These are phyloP conservation scores for Pandion haliaetus DNA, from an alignment of 2,113 vertebrate genomes.

Conservation along the genomic window DNA sequence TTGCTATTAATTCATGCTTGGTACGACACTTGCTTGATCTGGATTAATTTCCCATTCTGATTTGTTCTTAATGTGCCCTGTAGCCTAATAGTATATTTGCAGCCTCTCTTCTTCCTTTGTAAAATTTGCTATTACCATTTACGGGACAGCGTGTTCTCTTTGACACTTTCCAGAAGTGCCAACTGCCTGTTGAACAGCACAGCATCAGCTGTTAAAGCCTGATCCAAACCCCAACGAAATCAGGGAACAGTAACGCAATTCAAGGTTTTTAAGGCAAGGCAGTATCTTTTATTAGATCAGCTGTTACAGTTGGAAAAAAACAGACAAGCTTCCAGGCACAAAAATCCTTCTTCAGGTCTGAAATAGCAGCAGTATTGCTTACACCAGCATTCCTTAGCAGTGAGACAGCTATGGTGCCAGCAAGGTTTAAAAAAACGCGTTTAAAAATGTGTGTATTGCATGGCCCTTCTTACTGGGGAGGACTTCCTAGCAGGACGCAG, in stretches of 20 bases:
- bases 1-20: background rate
- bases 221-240: background rate
- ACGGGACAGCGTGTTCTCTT: background rate
- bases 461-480: background rate
- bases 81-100: background rate
- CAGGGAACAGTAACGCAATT: background rate
- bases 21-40: background rate
- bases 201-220: background rate
- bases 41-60: background rate
- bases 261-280: constrained; percentile 10
- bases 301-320: background rate
- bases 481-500: background rate
- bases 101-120: background rate
- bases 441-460: background rate
- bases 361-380: constrained; percentile 43
- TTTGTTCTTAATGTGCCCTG: background rate
- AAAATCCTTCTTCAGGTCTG: constrained; percentile 32
- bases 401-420: background rate
- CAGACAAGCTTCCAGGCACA: background rate
- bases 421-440: background rate
- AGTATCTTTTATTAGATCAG: constrained; percentile 28
- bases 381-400: background rate
- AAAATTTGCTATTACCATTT: background rate
- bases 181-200: background rate
- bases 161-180: constrained; percentile 1